Evolutionary conservation across 2,888 invertebrate genomes (phyloP), one percentile per base, ranked within the genome.

Genomic region (Cacoxenus indagator): DNA sequence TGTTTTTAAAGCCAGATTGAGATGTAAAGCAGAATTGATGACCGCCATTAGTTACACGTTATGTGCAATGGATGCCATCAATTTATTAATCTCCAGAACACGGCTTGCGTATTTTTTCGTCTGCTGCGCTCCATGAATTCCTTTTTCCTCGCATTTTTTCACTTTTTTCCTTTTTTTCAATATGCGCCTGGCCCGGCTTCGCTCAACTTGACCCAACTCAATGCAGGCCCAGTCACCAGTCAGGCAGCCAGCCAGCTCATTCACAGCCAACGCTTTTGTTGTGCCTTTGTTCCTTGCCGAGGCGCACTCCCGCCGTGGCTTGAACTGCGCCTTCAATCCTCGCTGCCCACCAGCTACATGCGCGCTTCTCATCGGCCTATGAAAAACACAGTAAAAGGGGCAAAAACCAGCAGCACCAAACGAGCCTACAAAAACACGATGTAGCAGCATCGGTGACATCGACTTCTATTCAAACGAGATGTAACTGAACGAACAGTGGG

Each of bases 11-110:
- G 86, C 85, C 87, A 88, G 88, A 88, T 88, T 88, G 88, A 88
- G 88, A 88, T 88, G 89, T 89, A 89, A 88, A 88, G 88, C 86
- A 87, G 87, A 88, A 88, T 88, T 88, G 88, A 88, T 88, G 87
- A 86, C 86, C 82, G 84, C 85, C 87, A 88, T 88, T 88, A 88
- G 88, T 88, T 88, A 88, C 88, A 88, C 87, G 88, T 88, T 88
- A 88, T 88, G 86, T 88, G 87, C 88, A 88, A 88, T 88, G 88
- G 88, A 87, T 87, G 87, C 88, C 88, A 88, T 88, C 88, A 88
- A 88, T 88, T 88, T 88, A 88, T 88, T 88, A 87, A 88, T 87
- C 88, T 88, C 86, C 85, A 85, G 85, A 87, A 88, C 87, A 88
- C 87, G 87, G 83, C 83, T 85, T 78, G 78, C 72, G 71, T 46